Conservation (phyloP, 2,797 vertebrate species). For the Typhlichthys eigenmanni region DNA sequence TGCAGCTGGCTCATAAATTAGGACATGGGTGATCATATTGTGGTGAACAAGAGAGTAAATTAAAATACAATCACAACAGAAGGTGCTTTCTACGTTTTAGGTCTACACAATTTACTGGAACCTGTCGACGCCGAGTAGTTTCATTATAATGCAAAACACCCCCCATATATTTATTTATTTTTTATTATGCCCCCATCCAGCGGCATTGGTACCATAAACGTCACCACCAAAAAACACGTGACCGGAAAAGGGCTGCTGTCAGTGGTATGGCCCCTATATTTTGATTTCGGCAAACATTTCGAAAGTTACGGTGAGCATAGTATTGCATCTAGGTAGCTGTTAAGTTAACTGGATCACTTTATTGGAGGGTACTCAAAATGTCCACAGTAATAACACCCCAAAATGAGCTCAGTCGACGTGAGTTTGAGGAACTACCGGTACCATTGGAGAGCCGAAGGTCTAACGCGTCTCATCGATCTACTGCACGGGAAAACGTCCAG, state of each 20-base stretch:
- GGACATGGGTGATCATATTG: too few relatives aligned
- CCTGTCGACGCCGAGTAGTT: too few relatives aligned
- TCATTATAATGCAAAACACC: too few relatives aligned
- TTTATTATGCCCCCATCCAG: too few relatives aligned
- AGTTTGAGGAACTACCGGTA: slow-evolving; percentile 25
- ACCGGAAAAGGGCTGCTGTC: neutral
- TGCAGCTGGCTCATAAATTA: too few relatives aligned
- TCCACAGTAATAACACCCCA: slow-evolving; percentile 34
- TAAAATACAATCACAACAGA: too few relatives aligned
- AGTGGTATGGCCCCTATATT: slow-evolving; percentile 2
- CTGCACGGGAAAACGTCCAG: slow-evolving; percentile 9
- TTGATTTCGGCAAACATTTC: slow-evolving; percentile 9
- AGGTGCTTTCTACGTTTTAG: too few relatives aligned
- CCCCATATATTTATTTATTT: too few relatives aligned
- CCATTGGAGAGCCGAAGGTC: slow-evolving; percentile 18
- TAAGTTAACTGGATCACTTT: neutral
- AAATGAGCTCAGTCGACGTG: slow-evolving; percentile 36
- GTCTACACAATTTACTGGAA: too few relatives aligned
- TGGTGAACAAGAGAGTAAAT: too few relatives aligned
- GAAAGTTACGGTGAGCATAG: slow-evolving; percentile 25
- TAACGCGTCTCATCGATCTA: slow-evolving; percentile 2
- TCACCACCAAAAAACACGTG: neutral
- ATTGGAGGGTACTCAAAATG: slow-evolving; percentile 47
- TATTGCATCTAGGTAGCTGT: neutral
- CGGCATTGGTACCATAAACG: neutral